Evolutionary conservation across 2,888 invertebrate genomes (phyloP).

Genomic region (Ectemnius cavifrons): DNA sequence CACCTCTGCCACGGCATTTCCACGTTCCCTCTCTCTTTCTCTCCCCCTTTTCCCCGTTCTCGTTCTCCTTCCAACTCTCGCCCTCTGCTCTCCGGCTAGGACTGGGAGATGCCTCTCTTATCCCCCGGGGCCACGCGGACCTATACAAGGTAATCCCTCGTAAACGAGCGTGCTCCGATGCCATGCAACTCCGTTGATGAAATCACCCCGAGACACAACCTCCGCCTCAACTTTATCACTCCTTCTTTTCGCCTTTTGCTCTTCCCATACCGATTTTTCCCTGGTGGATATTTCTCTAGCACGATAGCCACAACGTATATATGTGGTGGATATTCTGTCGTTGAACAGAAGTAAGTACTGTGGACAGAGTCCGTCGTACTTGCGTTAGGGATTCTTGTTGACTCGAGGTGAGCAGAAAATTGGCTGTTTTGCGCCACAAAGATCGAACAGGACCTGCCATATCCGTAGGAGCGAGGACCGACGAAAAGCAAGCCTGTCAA

Average conservation of each 20-base stretch:
- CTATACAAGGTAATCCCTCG: conserved; percentile 58
- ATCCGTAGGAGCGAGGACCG: conserved; percentile 42
- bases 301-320: too few relatives aligned
- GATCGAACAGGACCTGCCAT: conserved; percentile 42
- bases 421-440: neutral
- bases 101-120: neutral
- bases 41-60: neutral
- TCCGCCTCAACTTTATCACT: conserved; percentile 7
- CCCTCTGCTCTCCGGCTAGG: too few relatives aligned
- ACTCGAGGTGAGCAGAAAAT: too few relatives aligned
- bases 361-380: too few relatives aligned
- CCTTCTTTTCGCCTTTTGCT: neutral
- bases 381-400: too few relatives aligned
- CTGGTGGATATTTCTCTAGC: too few relatives aligned
- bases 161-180: conserved; percentile 38
- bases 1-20: conserved; percentile 8
- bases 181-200: conserved; percentile 3
- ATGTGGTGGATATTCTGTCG: too few relatives aligned
- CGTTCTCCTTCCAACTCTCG: too few relatives aligned
- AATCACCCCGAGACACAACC: neutral
- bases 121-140: conserved; percentile 22
- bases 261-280: too few relatives aligned
- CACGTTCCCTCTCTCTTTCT: neutral
- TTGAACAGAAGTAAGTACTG: too few relatives aligned
- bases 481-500: conserved; percentile 66